Base-by-base conservation (phyloP, 2,888 invertebrate genomes). In the Lycocerus yunnanus region DNA sequence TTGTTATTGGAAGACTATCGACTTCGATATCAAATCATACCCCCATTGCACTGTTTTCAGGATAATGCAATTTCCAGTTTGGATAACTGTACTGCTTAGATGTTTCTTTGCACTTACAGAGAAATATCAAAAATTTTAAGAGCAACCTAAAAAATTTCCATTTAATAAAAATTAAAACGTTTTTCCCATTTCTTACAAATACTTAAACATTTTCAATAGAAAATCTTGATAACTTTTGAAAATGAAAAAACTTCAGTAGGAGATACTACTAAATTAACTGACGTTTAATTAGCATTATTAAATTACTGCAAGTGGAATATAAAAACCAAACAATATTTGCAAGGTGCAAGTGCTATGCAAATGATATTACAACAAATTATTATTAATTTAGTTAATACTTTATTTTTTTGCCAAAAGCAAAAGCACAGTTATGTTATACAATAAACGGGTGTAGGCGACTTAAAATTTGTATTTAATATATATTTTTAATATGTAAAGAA, bases 21-120 rank as follows among this genome's bases (percentile, higher is more conserved):
- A 65, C 14, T 5, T 14, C 14, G 43, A 9, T 15, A 67, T 6
- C n/a, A 43, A 43, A 43, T 60, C 74, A 70, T 74, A 74, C 74
- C 11, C 74, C 74, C 63, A 71, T 43, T 14, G 60, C 10, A 15
- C 71, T 71, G n/a, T 71, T 71, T 58, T 18, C 16, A 14, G 74
- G 74, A 65, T 43, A 74, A 65, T 68, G 71, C 5, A 71, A 59
- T 21, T 74, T 74, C 71, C 71, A 71, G 15, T 68, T 68, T 9
- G 68, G 72, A 15, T 59, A 68, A 20, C n/a, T 58, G 58, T 21
- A 14, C 11, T 69, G 63, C 16, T 61, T 72, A 1, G 63, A 13
- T 6, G 15, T 24, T 10, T 68, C 72, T 68, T 68, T 68, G 21
- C 72, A 66, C 9, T 18, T 15, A 6, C 61, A 59, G 15, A 10